Base-by-base conservation (phyloP, 1,140 invertebrate genomes). In the Frieseomelitta varia region DNA sequence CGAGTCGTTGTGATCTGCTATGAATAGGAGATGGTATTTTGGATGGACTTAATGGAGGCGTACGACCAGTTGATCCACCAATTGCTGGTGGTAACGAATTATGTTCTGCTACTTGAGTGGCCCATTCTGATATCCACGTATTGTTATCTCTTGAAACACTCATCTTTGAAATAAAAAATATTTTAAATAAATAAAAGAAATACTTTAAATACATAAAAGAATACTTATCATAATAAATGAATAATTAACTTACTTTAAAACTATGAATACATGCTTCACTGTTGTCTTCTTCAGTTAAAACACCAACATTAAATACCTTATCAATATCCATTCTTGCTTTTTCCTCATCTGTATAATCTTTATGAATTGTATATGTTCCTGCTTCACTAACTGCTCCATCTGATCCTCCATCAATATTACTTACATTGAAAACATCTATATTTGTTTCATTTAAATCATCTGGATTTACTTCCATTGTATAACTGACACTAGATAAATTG, bases 291-390 rank as follows among this genome's bases (percentile, higher is more conserved):
- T 95, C 93, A 14, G 95, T 93, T 47, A 95, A 89, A 84, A 93
- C 87, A 72, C 95, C 94, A 24, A 97, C 95, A 72, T 96, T 96
- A 93, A 98, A 98, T 65, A 96, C 96, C 87, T 96, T 96, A 89
- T 98, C 98, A 88, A 99, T 98, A 90, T 97, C 97, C 96, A 97
- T 97, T 88, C 97, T 95, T 69, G 98, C 98, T 94, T 97, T 97
- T 86, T 98, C 97, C 90, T 98, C 97, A 90, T 98, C 98, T 1
- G 97, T 97, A 88, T 97, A 97, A 87, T 98, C 97, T 79, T 97
- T 97, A 88, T 98, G 97, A 58, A 99, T 96, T 0, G 98, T 98
- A 88, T 98, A 99, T 2, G 98, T 99, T 53, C 98, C 98, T 12
- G 97, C 96, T 92, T 98, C 97, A 93, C 97, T 98, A 0, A 96